A percentile compares a stretch with the other conserved stretches of the same genome.
phyloP scores from a whole-genome alignment of 1,140 invertebrate genomes.

The Caenorhabditis tropicalis region DNA sequence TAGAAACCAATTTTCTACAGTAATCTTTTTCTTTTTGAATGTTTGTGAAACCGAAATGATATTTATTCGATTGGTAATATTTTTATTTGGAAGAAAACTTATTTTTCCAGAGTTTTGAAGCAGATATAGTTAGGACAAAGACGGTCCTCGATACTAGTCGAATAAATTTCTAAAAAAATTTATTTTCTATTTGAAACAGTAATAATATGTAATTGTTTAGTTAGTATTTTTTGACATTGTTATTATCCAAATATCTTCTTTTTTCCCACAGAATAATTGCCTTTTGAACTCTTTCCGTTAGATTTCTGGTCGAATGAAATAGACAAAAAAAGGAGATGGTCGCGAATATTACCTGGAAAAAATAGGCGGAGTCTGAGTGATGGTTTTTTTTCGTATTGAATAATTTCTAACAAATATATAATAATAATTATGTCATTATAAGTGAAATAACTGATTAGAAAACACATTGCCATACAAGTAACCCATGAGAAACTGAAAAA shows the following conservation, averaged over 20 bases:
- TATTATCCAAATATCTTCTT: background rate
- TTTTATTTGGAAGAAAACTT: no score
- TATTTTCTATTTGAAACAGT: no score
- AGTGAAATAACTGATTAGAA: background rate
- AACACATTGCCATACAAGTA: background rate
- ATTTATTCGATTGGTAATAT: no score
- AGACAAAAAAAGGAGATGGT: background rate
- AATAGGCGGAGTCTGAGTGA: background rate
- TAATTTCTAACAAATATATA: background rate
- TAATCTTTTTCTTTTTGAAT: no score
- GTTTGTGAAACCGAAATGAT: no score
- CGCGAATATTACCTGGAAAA: background rate
- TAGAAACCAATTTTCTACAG: no score
- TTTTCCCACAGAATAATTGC: background rate
- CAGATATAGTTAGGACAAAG: no score
- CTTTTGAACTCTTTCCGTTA: background rate
- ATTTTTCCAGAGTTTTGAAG: no score
- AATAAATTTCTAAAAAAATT: no score
- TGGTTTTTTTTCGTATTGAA: background rate
- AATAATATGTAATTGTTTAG: background rate
- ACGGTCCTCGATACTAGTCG: no score
- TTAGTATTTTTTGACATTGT: background rate
- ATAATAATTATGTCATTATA: background rate
- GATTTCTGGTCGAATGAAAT: background rate
- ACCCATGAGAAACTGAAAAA: conserved; percentile 2